phyloP scores from a whole-genome alignment of 2,113 vertebrate species.

The Rhadina sibilatrix region DNA sequence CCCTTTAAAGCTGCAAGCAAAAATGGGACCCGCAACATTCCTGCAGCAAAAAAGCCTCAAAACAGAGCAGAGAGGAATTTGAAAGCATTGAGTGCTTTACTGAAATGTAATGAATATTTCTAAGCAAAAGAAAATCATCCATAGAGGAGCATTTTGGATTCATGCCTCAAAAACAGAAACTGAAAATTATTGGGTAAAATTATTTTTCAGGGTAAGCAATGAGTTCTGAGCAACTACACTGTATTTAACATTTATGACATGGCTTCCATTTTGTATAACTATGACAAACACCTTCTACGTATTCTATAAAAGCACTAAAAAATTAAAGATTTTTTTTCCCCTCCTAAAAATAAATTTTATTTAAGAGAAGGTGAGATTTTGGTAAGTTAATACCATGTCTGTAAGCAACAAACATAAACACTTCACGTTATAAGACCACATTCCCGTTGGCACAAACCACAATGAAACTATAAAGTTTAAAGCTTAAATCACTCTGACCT shows the following conservation, averaged over 20 bases:
- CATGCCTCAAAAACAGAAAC: neutral
- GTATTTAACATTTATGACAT: neutral
- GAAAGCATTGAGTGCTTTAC: neutral
- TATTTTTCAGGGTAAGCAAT: neutral
- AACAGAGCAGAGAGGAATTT: neutral
- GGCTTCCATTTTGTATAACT: neutral
- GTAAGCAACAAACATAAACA: constrained; percentile 1
- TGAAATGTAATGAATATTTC: neutral
- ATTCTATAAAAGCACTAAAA: neutral
- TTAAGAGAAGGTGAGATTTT: neutral
- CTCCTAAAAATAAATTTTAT: neutral
- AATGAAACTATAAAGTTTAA: neutral
- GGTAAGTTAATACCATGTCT: neutral
- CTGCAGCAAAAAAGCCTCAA: neutral
- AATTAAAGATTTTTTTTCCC: neutral
- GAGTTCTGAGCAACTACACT: neutral
- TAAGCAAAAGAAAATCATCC: neutral
- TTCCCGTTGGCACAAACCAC: neutral
- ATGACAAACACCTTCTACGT: neutral
- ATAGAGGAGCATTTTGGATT: neutral
- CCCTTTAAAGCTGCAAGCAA: neutral
- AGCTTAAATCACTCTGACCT: neutral
- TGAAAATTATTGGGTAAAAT: neutral
- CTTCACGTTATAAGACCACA: neutral
- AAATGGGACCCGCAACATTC: neutral